Evolutionary conservation across 2,888 invertebrate genomes (phyloP).

Genomic region (Dryocosmus kuriphilus): DNA sequence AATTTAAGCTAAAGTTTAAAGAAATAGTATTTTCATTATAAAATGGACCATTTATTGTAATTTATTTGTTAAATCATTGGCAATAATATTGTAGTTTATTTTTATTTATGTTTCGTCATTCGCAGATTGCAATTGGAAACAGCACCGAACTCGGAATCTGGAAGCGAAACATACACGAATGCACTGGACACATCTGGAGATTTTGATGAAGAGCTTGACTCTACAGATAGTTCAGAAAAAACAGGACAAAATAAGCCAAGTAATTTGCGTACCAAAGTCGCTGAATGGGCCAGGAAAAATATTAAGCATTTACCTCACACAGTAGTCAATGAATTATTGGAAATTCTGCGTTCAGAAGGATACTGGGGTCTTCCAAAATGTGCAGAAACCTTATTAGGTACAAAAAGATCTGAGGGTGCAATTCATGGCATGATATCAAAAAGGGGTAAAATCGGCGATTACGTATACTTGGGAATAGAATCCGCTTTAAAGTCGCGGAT

Average conservation of each 20-base stretch:
- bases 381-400: slow-evolving; percentile 9
- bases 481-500: too few relatives aligned
- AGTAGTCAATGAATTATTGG: neutral
- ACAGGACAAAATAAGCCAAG: neutral
- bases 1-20: too few relatives aligned
- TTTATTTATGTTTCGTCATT: neutral
- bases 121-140: neutral
- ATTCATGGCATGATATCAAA: neutral
- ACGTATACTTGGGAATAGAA: too few relatives aligned
- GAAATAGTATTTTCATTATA: too few relatives aligned
- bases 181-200: neutral
- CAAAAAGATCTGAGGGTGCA: neutral
- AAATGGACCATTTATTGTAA: too few relatives aligned
- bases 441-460: neutral
- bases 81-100: neutral
- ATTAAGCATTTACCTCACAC: neutral
- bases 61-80: neutral
- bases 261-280: neutral
- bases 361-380: neutral
- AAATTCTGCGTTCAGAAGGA: neutral
- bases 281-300: neutral
- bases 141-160: neutral
- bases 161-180: neutral
- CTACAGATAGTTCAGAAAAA: neutral
- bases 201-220: neutral